phyloP scores from a whole-genome alignment of 2,113 vertebrate genomes.

The Cochlearius cochlearius region DNA sequence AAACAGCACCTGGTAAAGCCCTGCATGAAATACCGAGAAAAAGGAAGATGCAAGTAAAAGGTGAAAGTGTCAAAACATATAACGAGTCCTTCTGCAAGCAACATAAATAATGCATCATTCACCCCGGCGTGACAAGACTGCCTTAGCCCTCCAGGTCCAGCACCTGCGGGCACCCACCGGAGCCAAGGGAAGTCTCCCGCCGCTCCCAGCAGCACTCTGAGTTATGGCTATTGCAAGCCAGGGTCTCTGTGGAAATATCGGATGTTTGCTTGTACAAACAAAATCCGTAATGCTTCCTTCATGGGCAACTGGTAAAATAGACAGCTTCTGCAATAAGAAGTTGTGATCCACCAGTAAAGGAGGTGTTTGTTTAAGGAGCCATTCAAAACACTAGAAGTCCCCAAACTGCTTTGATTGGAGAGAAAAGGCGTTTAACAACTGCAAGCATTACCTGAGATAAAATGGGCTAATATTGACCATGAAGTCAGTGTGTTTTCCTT shows the following conservation, averaged over 20 bases:
- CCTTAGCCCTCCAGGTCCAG: background rate
- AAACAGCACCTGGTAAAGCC: fast-evolving
- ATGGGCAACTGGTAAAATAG: background rate
- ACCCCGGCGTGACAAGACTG: fast-evolving
- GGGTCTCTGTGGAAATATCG: fast-evolving
- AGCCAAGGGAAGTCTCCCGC: fast-evolving
- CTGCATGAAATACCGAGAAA: background rate
- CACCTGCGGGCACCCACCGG: background rate
- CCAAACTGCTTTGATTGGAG: background rate
- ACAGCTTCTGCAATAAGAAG: background rate
- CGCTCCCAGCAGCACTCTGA: fast-evolving
- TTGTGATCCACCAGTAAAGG: background rate
- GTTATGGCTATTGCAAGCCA: background rate
- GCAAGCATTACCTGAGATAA: background rate
- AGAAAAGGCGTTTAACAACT: background rate
- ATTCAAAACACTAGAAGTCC: background rate
- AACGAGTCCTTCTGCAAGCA: background rate
- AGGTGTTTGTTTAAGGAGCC: background rate
- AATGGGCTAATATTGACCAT: fast-evolving
- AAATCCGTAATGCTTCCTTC: background rate
- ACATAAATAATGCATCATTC: background rate
- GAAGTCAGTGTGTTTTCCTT: background rate
- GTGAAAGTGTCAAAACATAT: fast-evolving
- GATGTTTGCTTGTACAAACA: background rate
- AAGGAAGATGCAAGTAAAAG: background rate